Base-by-base conservation (phyloP, 2,113 vertebrate genomes). In the Suricata suricatta region DNA sequence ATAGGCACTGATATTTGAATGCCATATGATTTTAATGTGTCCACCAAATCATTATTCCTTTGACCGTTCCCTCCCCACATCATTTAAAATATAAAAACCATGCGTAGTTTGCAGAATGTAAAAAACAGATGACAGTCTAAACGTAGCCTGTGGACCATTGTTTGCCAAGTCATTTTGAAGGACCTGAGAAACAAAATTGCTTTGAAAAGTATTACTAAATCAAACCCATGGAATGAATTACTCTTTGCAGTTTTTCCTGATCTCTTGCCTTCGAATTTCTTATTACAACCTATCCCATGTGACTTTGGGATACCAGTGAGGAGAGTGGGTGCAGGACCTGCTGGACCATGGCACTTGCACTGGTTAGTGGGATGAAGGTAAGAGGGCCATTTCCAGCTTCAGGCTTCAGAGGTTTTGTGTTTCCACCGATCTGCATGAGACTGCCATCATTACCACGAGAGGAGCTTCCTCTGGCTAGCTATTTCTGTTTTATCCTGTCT, bases 1-100 rank as follows among this genome's bases (percentile, higher is more conserved):
- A 77, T 21, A 85, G 44, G 95, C n/a, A 66, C 14, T 86, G 85
- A 66, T 69, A 79, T 86, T 95, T 69, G n/a, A 93, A 71, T 50
- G 41, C 81, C 41, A 33, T 60, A 31, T 89, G 33, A 95, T 95
- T 95, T 94, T 71, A 35, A n/a, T 54, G 8, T 88, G 3, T 86
- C 57, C 44, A 2, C 93, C 88, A 29, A 35, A 60, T 63, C 3
- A 35, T 68, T 86, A 21, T 54, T 93, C 7, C 77, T 91, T 80
- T 84, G n/a, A 74, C 7, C 66, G 4, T 77, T 52, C 21, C 16
- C 7, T 0, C 4, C 0, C 1, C 17, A 14, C 47, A 38, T 63
- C 50, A 52, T 63, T 74, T 83, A 93, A 80, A 74, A 50, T 27
- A 50, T 38, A 68, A 84, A 97, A 84, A 27, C 0, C 9, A 63